Percentiles rank a stretch among this genome's conserved stretches.
Evolutionary conservation across 2,797 vertebrate species (phyloP).

Genomic region (Alosa sapidissima): DNA sequence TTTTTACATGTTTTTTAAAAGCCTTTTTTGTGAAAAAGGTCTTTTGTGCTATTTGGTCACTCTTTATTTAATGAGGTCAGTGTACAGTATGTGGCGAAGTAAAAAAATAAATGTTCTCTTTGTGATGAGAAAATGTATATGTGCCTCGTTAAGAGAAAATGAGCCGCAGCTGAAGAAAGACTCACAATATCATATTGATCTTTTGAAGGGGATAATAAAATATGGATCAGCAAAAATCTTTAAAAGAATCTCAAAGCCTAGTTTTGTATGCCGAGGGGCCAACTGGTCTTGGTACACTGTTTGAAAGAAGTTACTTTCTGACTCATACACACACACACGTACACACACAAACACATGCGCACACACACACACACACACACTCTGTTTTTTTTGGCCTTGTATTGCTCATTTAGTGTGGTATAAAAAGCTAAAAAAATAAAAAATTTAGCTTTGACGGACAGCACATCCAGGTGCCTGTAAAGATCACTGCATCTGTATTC

Average conservation of each 20-base stretch:
- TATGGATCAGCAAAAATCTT: constrained; percentile 11
- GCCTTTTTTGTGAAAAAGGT: neutral
- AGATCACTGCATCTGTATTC: neutral
- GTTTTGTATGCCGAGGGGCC: neutral
- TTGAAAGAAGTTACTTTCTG: neutral
- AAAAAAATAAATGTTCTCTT: neutral
- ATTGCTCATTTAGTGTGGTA: neutral
- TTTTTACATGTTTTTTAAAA: neutral
- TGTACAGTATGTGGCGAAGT: neutral
- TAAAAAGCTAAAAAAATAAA: too few species aligned
- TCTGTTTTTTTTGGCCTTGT: neutral
- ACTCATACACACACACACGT: neutral
- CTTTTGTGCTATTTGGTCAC: neutral
- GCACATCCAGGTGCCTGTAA: neutral
- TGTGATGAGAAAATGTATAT: neutral
- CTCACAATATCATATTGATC: neutral
- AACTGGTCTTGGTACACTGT: neutral
- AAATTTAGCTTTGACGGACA: neutral
- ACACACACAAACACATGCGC: neutral
- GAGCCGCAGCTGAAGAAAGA: neutral
- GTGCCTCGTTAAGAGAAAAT: neutral
- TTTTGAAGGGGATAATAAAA: neutral
- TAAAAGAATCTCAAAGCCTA: neutral
- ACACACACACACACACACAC: neutral
- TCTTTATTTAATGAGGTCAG: neutral